These are phyloP conservation scores for Tapera naevia DNA, from an alignment of 2,797 vertebrate genomes.

Conservation along the genomic window DNA sequence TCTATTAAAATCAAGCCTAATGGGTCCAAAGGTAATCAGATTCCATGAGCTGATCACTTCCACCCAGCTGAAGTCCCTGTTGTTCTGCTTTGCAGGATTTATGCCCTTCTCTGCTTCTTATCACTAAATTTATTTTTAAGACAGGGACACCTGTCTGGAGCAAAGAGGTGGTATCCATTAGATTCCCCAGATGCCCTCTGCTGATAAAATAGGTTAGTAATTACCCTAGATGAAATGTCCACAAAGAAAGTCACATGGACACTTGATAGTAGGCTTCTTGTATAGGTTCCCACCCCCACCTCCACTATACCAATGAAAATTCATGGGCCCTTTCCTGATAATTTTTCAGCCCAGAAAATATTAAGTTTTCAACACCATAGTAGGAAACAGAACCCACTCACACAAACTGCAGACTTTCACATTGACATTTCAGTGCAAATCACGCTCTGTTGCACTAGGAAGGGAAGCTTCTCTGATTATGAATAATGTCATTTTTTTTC, in stretches of 20 bases:
- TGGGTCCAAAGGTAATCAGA: background rate
- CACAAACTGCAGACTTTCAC: background rate
- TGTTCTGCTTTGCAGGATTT: slow-evolving; percentile 2
- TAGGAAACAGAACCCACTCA: background rate
- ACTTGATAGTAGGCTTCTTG: background rate
- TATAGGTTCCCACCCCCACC: too few species aligned
- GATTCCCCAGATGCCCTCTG: background rate
- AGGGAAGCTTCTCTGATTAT: background rate
- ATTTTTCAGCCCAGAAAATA: background rate
- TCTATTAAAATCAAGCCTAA: background rate
- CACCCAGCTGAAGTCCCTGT: background rate
- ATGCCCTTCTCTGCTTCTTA: background rate
- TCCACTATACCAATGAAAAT: background rate
- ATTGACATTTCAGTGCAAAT: background rate
- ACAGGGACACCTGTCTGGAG: background rate
- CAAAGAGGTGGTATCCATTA: background rate
- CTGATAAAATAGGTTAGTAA: background rate
- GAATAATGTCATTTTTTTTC: background rate
- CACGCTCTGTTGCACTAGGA: background rate
- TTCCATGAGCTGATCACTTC: background rate
- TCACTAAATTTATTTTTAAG: background rate
- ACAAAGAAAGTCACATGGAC: background rate
- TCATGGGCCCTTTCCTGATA: background rate
- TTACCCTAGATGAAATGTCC: background rate
- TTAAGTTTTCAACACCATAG: background rate